Conservation (phyloP, 2,888 invertebrate genomes). For the Agrotis ipsilon region DNA sequence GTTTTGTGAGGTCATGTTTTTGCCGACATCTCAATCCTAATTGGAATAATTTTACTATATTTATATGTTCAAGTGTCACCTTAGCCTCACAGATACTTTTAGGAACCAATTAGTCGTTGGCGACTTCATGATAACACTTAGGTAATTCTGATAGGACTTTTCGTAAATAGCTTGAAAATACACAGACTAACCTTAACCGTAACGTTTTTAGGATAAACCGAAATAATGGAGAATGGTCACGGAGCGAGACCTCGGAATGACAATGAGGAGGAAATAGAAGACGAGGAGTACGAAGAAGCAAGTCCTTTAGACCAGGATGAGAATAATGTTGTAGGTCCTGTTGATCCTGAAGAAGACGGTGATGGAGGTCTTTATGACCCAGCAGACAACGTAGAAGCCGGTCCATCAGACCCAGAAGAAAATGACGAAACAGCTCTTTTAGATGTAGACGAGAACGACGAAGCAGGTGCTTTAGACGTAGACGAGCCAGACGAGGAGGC, state of each 20-base stretch:
- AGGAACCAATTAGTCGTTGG: background rate
- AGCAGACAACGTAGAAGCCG: background rate
- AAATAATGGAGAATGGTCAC: slow-evolving; percentile 18
- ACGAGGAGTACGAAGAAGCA: background rate
- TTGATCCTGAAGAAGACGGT: too few relatives aligned
- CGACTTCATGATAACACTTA: background rate
- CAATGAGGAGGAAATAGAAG: slow-evolving; percentile 1
- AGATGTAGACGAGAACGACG: background rate
- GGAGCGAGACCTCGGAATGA: background rate
- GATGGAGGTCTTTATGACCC: too few relatives aligned
- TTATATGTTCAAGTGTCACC: too few relatives aligned
- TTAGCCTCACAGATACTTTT: background rate
- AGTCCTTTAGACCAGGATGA: background rate
- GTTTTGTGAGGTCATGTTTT: too few relatives aligned
- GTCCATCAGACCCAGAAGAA: background rate
- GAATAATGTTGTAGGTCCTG: background rate
- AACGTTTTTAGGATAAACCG: slow-evolving; percentile 10
- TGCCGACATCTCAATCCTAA: too few relatives aligned
- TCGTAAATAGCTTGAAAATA: background rate
- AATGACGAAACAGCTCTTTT: background rate
- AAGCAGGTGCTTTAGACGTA: background rate
- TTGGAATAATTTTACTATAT: too few relatives aligned
- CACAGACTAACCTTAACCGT: background rate
- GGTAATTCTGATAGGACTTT: background rate
- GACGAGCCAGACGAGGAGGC: background rate